Percentiles rank a stretch among this genome's conserved stretches.
Conservation (phyloP, 1,140 invertebrate species). For the Papilio helenus region DNA sequence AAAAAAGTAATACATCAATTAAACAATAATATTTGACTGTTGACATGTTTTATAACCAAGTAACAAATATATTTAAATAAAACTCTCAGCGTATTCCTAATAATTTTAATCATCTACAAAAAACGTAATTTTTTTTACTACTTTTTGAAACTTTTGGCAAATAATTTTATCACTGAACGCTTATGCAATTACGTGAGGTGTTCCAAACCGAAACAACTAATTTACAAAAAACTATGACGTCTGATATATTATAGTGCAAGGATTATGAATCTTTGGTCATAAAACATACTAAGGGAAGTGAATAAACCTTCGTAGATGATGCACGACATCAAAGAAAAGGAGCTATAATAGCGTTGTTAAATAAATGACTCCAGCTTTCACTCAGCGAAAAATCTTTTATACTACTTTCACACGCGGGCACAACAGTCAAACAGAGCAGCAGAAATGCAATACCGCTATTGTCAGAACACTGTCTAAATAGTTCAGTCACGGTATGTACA, state of each 20-base stretch:
- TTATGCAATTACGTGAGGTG: neutral
- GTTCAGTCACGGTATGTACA: neutral
- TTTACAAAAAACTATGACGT: neutral
- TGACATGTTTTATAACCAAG: too few species aligned
- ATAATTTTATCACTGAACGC: too few species aligned
- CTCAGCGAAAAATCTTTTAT: constrained; percentile 16
- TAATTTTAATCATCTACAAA: too few species aligned
- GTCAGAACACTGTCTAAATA: neutral
- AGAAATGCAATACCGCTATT: neutral
- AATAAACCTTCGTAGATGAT: constrained; percentile 8
- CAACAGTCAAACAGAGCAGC: neutral
- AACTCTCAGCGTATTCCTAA: too few species aligned
- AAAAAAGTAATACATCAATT: too few species aligned
- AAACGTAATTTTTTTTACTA: too few species aligned
- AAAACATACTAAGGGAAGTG: neutral
- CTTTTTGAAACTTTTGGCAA: too few species aligned
- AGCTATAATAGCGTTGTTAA: constrained; percentile 5
- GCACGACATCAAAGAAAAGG: constrained; percentile 1
- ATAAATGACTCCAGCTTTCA: constrained; percentile 15
- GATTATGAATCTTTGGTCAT: constrained; percentile 12
- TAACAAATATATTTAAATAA: too few species aligned
- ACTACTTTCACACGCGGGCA: neutral
- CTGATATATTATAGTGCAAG: neutral
- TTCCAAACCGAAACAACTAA: neutral
- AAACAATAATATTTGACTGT: too few species aligned